A percentile compares a stretch with the other conserved stretches of the same genome.
These are phyloP conservation scores for Myotis davidii DNA, from an alignment of 2,113 vertebrate species.

Conservation along the genomic window DNA sequence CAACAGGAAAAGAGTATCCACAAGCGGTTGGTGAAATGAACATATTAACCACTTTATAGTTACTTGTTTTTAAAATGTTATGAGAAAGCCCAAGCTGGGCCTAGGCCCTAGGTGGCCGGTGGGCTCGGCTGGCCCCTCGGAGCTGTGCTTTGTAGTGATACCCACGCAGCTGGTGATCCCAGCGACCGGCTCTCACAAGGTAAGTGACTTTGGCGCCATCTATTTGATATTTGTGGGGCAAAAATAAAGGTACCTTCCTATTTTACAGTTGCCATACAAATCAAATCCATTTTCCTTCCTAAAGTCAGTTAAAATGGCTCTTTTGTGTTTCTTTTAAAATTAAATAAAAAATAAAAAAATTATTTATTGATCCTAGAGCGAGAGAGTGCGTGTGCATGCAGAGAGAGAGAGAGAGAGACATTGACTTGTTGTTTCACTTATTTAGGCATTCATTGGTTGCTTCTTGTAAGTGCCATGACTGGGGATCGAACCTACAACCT, in stretches of 20 bases:
- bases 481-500: neutral
- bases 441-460: too few relatives aligned
- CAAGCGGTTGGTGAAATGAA: neutral
- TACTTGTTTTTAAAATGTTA: slow-evolving; percentile 7
- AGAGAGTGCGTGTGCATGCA: too few relatives aligned
- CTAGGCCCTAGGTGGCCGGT: too few relatives aligned
- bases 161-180: neutral
- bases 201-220: neutral
- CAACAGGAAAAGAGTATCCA: neutral
- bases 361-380: too few relatives aligned
- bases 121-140: neutral
- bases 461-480: neutral
- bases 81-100: neutral
- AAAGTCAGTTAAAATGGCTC: neutral
- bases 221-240: slow-evolving; percentile 37
- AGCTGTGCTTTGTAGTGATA: neutral
- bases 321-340: neutral
- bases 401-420: too few relatives aligned
- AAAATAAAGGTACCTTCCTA: slow-evolving; percentile 27
- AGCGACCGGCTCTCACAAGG: neutral
- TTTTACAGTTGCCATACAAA: neutral
- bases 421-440: too few relatives aligned
- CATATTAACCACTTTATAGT: neutral
- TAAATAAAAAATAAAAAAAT: too few relatives aligned
- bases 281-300: neutral